Percentiles rank a stretch among this genome's conserved stretches.
Evolutionary conservation across 2,888 invertebrate genomes (phyloP).

Genomic region (Phymatocera aterrima): DNA sequence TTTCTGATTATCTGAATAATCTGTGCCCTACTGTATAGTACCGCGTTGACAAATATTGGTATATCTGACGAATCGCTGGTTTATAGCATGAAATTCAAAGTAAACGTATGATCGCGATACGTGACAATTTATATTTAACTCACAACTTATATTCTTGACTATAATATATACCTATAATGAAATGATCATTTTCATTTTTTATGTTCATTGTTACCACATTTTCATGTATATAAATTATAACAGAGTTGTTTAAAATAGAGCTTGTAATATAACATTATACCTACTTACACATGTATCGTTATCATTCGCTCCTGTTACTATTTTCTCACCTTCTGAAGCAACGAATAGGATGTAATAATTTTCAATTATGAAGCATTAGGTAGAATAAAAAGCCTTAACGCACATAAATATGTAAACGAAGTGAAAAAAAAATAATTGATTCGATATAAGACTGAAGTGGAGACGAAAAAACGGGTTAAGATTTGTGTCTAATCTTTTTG

Average conservation of each 20-base stretch:
- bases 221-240: slow-evolving; percentile 17
- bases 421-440: neutral
- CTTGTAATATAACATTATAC: too few species aligned
- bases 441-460: neutral
- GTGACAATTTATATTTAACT: too few species aligned
- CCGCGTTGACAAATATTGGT: too few species aligned
- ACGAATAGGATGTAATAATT: slow-evolving; percentile 1
- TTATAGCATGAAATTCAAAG: too few species aligned
- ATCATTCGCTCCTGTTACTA: slow-evolving; percentile 42
- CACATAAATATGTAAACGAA: neutral
- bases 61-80: too few species aligned
- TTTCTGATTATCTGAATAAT: too few species aligned
- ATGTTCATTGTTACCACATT: neutral
- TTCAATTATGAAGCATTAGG: neutral
- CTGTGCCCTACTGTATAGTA: too few species aligned
- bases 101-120: too few species aligned
- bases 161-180: too few species aligned
- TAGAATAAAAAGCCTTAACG: neutral
- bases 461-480: neutral
- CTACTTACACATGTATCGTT: neutral
- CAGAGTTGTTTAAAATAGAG: neutral
- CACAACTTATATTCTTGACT: too few species aligned
- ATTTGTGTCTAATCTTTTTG: slow-evolving; percentile 10
- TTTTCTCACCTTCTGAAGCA: slow-evolving; percentile 45
- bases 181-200: too few species aligned